Evolutionary conservation across 2,888 invertebrate species (phyloP), one percentile per base, ranked within the genome.

Genomic region (Brachynemurus nebulosus): DNA sequence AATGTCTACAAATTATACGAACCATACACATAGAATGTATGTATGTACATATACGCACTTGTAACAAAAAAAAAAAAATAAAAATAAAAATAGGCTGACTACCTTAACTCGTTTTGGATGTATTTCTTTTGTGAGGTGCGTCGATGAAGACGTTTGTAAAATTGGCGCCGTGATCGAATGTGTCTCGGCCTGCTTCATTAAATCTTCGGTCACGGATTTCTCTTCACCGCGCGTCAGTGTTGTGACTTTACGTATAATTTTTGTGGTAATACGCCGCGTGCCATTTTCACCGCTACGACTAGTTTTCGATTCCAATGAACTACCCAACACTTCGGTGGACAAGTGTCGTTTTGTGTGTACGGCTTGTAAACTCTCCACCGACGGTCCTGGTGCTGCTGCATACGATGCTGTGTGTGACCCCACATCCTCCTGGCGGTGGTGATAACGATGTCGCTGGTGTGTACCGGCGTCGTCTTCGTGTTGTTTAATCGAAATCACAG

Each of bases 181-280:
- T 30, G 65, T 59, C 17, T 63, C 60, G 6, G 72, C 76, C 45
- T 72, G 68, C 59, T 74, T 74, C 40, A 73, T 67, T 54, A 83
- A 61, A 59, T 83, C 80, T 58, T 88, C 83, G 27, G 78, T 70
- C 20, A 74, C 71, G 49, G 78, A 75, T 54, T 80, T 76, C 62
- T 90, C 88, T 61, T 90, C 89, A 33, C 88, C 90, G 12, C 89
- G 73, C 49, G 86, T 85, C 53, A 91, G 62, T 2, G 90, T 90
- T 25, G 90, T 91, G 54, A 91, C 86, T 64, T 89, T 90, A 49
- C 86, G 73, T 42, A 90, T 80, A 50, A 90, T 85, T 59, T 86
- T 78, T 35, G 89, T 86, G 19, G 88, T 90, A 52, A 90, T 85
- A 52, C 86, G 76, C 48, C 85, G 73, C 59, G 81, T 79, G 30